Conservation (phyloP, 2,113 vertebrate genomes). For the Polyodon spathula region DNA sequence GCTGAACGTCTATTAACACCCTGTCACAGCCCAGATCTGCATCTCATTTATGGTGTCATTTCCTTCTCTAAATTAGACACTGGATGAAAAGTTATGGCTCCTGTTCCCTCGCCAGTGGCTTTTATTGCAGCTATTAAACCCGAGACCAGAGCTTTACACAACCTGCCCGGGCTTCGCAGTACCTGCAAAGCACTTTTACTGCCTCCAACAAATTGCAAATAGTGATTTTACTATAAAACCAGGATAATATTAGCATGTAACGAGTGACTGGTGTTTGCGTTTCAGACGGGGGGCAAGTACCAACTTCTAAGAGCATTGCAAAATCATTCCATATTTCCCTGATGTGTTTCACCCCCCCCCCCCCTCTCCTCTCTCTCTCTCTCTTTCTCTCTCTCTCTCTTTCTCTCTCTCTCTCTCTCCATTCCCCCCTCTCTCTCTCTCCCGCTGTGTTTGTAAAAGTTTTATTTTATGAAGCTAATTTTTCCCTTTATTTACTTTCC, state of each 20-base stretch:
- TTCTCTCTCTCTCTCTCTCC: no score
- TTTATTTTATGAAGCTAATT: no score
- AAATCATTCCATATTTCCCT: slow-evolving; percentile 9
- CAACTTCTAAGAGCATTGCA: not conserved
- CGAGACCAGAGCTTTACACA: slow-evolving; percentile 64
- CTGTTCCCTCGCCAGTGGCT: slow-evolving; percentile 78
- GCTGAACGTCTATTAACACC: slow-evolving; percentile 23
- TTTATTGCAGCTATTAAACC: slow-evolving; percentile 81
- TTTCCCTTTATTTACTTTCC: no score
- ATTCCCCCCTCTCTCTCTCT: no score
- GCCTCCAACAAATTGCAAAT: slow-evolving; percentile 89
- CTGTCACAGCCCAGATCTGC: slow-evolving; percentile 42
- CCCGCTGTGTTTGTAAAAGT: no score
- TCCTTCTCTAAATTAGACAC: slow-evolving; percentile 80
- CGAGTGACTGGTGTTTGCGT: slow-evolving; percentile 42
- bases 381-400: not conserved
- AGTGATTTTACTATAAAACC: slow-evolving; percentile 96
- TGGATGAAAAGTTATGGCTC: slow-evolving; percentile 83
- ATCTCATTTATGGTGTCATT: slow-evolving; percentile 77
- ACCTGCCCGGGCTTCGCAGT: slow-evolving; percentile 71
- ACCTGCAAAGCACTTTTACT: slow-evolving; percentile 91
- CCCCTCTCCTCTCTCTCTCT: not conserved
- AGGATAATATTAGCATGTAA: slow-evolving; percentile 78
- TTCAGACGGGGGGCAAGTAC: not conserved
- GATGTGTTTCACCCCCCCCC: not conserved